These are phyloP conservation scores for Synergus gifuensis DNA, from an alignment of 2,888 invertebrate genomes.

Conservation along the genomic window DNA sequence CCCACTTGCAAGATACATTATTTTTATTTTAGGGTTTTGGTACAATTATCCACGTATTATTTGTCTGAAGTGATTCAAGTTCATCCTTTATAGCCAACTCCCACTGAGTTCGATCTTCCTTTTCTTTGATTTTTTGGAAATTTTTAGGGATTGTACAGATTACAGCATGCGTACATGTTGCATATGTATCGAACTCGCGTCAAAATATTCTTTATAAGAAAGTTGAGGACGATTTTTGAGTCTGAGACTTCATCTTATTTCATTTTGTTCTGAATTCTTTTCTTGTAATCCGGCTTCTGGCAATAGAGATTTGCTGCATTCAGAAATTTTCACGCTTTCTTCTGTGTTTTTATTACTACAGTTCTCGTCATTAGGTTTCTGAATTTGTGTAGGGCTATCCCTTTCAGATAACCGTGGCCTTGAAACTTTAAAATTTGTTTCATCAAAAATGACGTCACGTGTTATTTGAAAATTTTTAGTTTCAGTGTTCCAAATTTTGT, in stretches of 20 bases:
- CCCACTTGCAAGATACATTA: slow-evolving; percentile 52
- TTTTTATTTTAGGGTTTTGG: slow-evolving; percentile 17
- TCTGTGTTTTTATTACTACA: too few relatives aligned
- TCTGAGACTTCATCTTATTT: slow-evolving; percentile 24
- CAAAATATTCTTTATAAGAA: slow-evolving; percentile 12
- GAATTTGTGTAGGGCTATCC: neutral
- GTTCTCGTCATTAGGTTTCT: too few relatives aligned
- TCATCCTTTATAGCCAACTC: slow-evolving; percentile 50
- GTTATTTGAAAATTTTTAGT: slow-evolving; percentile 39
- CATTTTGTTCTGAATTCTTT: neutral
- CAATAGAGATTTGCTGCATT: neutral
- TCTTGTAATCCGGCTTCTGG: neutral
- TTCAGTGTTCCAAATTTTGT: slow-evolving; percentile 68
- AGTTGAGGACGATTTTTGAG: slow-evolving; percentile 4
- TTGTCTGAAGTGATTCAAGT: slow-evolving; percentile 45
- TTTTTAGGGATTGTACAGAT: neutral
- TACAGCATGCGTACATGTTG: too few relatives aligned
- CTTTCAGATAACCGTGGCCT: neutral
- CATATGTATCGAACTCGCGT: neutral
- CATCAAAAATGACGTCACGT: slow-evolving; percentile 49
- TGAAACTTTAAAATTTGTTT: neutral
- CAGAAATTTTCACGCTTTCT: neutral
- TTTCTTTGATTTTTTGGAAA: slow-evolving; percentile 45
- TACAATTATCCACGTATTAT: slow-evolving; percentile 47
- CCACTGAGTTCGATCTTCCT: slow-evolving; percentile 48